Evolutionary conservation across 2,888 invertebrate genomes (phyloP).

Genomic region (Macaria notata): DNA sequence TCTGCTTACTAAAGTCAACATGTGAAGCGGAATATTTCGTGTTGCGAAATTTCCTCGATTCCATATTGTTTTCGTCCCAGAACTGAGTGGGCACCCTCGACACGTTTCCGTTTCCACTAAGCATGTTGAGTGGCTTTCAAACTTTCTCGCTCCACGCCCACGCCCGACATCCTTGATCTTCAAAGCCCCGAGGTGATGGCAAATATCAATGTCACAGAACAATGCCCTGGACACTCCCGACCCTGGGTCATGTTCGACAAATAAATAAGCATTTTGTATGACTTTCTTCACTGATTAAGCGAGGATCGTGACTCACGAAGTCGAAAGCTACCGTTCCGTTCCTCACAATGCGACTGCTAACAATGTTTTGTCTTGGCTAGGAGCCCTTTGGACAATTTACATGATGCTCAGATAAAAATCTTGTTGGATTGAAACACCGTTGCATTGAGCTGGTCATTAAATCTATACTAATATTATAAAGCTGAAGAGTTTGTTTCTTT

Average conservation of each 20-base stretch:
- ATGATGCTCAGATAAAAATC: slow-evolving; percentile 34
- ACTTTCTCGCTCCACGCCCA: slow-evolving; percentile 28
- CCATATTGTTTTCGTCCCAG: slow-evolving; percentile 8
- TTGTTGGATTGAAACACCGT: slow-evolving; percentile 17
- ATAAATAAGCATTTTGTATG: slow-evolving; percentile 74
- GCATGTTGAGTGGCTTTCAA: slow-evolving; percentile 14
- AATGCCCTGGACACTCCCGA: slow-evolving; percentile 44
- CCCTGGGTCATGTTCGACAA: slow-evolving; percentile 62
- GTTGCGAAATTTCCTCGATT: slow-evolving; percentile 1
- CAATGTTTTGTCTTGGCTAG: slow-evolving; percentile 42
- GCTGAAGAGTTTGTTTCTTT: no score
- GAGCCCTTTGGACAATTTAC: slow-evolving; percentile 36
- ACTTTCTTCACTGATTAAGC: slow-evolving; percentile 71
- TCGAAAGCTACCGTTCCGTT: slow-evolving; percentile 64
- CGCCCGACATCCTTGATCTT: slow-evolving; percentile 33
- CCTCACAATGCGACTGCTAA: slow-evolving; percentile 46
- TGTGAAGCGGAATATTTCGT: no score
- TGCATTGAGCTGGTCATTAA: slow-evolving; percentile 19
- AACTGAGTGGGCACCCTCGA: slow-evolving; percentile 12
- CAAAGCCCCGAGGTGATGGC: slow-evolving; percentile 34
- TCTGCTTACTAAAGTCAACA: no score
- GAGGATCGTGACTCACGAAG: slow-evolving; percentile 75
- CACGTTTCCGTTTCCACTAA: slow-evolving; percentile 16
- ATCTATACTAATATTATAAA: no score
- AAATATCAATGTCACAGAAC: slow-evolving; percentile 52